Conservation (phyloP, 2,888 invertebrate species). For the Patella depressa region DNA sequence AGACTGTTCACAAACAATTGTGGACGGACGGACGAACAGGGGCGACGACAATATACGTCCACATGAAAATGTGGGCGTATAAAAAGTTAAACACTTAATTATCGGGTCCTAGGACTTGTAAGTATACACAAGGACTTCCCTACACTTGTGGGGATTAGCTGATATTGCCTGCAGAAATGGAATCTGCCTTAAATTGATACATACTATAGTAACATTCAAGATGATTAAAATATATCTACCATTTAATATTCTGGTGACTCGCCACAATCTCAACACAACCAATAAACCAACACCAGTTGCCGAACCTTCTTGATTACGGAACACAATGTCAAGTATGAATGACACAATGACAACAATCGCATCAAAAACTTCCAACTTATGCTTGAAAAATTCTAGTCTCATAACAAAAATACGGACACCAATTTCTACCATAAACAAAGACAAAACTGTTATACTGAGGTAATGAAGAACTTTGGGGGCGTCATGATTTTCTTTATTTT, state of each 20-base stretch:
- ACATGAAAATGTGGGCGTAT: too few species aligned
- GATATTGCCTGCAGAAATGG: too few species aligned
- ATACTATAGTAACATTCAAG: too few species aligned
- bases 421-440: conserved; percentile 70
- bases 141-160: too few species aligned
- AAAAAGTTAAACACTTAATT: too few species aligned
- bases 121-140: too few species aligned
- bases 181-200: too few species aligned
- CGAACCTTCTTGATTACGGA: conserved; percentile 62
- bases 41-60: too few species aligned
- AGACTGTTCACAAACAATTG: too few species aligned
- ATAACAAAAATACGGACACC: conserved; percentile 67
- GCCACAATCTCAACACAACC: conserved; percentile 71
- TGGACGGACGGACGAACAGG: too few species aligned
- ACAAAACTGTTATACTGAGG: conserved; percentile 67
- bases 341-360: conserved; percentile 70
- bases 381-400: conserved; percentile 68
- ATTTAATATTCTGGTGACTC: conserved; percentile 71
- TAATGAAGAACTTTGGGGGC: conserved; percentile 68
- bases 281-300: conserved; percentile 69
- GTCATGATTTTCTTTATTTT: conserved; percentile 45
- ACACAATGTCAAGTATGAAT: conserved; percentile 70
- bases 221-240: conserved; percentile 55
- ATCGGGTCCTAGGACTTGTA: too few species aligned
- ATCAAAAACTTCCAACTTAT: conserved; percentile 72